phyloP scores from a whole-genome alignment of 2,113 vertebrate species.

The Sylvicapra grimmia region DNA sequence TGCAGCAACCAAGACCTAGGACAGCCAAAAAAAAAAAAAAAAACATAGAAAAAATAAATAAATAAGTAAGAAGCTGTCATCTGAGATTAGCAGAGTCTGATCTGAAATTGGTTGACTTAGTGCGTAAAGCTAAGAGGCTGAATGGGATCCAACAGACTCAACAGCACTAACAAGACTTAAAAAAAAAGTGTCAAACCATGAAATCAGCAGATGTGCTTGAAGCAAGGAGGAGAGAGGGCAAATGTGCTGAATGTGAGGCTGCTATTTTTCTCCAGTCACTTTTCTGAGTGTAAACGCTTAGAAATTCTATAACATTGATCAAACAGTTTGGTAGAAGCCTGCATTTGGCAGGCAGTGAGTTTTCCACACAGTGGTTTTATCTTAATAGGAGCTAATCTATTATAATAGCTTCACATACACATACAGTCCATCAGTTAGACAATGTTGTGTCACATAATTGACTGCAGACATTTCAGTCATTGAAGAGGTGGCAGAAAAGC shows the following conservation, averaged over 20 bases:
- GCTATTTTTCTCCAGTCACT: conserved; percentile 1
- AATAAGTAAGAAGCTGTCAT: background rate
- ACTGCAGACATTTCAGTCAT: conserved; percentile 30
- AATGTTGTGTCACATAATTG: conserved; percentile 21
- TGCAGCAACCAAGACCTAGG: fast-evolving
- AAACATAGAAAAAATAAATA: background rate
- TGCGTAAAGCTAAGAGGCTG: background rate
- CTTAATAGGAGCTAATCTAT: conserved; percentile 44
- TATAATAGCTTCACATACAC: conserved; percentile 39
- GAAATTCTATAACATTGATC: conserved; percentile 35
- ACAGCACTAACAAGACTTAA: conserved; percentile 35
- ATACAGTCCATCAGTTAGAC: conserved; percentile 52
- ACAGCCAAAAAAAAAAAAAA: background rate
- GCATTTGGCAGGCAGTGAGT: conserved; percentile 6
- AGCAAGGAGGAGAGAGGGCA: background rate
- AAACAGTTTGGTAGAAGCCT: background rate
- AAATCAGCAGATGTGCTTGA: conserved; percentile 40
- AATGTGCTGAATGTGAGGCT: conserved; percentile 12
- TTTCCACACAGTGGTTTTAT: conserved; percentile 46
- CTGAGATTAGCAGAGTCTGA: background rate
- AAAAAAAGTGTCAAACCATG: conserved; percentile 21
- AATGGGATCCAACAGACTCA: background rate
- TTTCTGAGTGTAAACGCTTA: conserved; percentile 40
- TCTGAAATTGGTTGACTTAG: background rate
- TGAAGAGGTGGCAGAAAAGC: background rate